A percentile compares a stretch with the other conserved stretches of the same genome.
Conservation (phyloP, 2,888 invertebrate species). For the Drosophila subquinaria region DNA sequence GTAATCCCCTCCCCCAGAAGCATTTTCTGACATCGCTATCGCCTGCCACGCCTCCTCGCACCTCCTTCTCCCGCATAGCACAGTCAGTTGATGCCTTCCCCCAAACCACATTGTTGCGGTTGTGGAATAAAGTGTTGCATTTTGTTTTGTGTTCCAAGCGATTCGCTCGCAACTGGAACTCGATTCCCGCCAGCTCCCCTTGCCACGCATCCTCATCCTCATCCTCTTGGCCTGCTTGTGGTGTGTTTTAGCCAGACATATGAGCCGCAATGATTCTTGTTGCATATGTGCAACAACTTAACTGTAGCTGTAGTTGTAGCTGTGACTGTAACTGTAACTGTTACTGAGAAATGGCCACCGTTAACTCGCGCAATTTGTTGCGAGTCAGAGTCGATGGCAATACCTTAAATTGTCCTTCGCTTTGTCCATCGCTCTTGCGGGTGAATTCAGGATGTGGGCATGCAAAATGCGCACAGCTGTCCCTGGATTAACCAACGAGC, state of each 20-base stretch:
- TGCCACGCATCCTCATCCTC: background rate
- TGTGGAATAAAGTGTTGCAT: conserved; percentile 69
- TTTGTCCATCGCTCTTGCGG: conserved; percentile 5
- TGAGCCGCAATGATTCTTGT: conserved; percentile 58
- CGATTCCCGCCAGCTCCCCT: background rate
- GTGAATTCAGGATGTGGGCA: conserved; percentile 6
- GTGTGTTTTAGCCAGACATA: conserved; percentile 38
- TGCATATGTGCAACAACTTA: conserved; percentile 71
- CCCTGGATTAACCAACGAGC: conserved; percentile 56
- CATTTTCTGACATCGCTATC: conserved; percentile 41
- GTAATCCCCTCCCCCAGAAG: conserved; percentile 5
- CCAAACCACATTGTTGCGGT: conserved; percentile 63
- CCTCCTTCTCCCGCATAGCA: background rate
- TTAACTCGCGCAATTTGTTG: conserved; percentile 67
- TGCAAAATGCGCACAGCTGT: conserved; percentile 74
- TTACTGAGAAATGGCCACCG: conserved; percentile 32
- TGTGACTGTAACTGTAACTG: conserved; percentile 13
- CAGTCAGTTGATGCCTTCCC: background rate
- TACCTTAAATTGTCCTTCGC: conserved; percentile 5
- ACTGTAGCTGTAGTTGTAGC: conserved; percentile 45
- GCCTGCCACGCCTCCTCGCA: conserved; percentile 5
- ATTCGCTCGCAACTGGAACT: conserved; percentile 36
- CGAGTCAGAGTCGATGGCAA: conserved; percentile 41
- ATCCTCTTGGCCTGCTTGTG: background rate
- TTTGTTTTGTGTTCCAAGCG: conserved; percentile 55